phyloP scores from a whole-genome alignment of 1,140 invertebrate genomes.

The Drosophila kikkawai region DNA sequence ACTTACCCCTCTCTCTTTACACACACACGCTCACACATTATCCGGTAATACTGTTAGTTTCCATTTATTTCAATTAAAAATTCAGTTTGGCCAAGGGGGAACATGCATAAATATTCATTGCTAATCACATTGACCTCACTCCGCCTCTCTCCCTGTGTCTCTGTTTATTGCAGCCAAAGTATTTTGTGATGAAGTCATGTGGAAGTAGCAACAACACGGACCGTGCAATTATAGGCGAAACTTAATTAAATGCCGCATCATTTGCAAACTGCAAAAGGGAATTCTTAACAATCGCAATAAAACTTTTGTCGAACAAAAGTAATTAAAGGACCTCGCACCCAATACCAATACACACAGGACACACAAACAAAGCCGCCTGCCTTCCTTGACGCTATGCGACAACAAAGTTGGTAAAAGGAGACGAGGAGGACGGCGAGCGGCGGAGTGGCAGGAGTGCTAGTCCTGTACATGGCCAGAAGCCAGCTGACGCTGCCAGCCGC shows the following conservation, averaged over 20 bases:
- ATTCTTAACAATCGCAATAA: constrained; percentile 70
- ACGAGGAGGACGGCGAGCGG: constrained; percentile 20
- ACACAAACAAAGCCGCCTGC: constrained; percentile 19
- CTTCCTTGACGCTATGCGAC: constrained; percentile 65
- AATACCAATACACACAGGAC: constrained; percentile 26
- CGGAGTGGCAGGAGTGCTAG: constrained; percentile 20
- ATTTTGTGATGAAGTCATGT: constrained; percentile 59
- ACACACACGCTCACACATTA: constrained; percentile 25
- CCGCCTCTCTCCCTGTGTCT: constrained; percentile 5
- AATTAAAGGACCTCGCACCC: constrained; percentile 63
- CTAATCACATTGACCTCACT: constrained; percentile 55
- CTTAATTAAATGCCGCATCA: constrained; percentile 69
- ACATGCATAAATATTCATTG: constrained; percentile 66
- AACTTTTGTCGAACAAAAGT: constrained; percentile 73
- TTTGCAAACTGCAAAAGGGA: constrained; percentile 62
- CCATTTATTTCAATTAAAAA: constrained; percentile 75
- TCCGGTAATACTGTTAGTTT: constrained; percentile 53
- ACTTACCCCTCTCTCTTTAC: neutral
- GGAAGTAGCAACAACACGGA: constrained; percentile 42
- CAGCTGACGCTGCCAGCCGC: constrained; percentile 60
- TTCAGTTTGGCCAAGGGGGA: constrained; percentile 43
- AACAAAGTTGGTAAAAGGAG: constrained; percentile 55
- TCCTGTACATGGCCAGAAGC: constrained; percentile 66
- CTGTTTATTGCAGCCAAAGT: constrained; percentile 24
- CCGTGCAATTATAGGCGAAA: constrained; percentile 59